Conservation (phyloP, 1,140 invertebrate genomes). For the Rhynchophorus ferrugineus region DNA sequence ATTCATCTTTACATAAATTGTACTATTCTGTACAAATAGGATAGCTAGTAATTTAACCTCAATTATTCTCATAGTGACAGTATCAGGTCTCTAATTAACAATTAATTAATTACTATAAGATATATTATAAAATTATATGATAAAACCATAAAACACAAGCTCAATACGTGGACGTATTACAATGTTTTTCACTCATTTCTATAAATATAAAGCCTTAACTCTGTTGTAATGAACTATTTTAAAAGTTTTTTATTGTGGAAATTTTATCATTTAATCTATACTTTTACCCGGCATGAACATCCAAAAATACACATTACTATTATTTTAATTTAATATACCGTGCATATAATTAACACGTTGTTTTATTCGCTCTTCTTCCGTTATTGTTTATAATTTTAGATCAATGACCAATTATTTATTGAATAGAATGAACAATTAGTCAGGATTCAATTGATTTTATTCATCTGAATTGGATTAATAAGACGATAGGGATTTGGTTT, state of each 20-base stretch:
- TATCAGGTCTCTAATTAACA: too few relatives aligned
- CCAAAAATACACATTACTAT: neutral
- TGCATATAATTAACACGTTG: neutral
- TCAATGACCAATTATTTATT: conserved; percentile 8
- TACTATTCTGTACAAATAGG: conserved; percentile 4
- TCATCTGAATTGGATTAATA: neutral
- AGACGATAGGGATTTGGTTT: too few relatives aligned
- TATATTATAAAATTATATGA: neutral
- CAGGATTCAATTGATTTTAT: neutral
- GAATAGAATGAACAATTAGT: neutral
- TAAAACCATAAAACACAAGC: neutral
- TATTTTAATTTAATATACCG: conserved; percentile 7
- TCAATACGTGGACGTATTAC: neutral
- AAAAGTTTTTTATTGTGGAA: conserved; percentile 1
- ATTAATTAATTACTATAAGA: too few relatives aligned
- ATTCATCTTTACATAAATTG: conserved; percentile 20
- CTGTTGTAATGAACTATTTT: conserved; percentile 5
- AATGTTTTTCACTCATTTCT: conserved; percentile 6
- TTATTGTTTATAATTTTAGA: conserved; percentile 13
- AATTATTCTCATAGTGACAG: neutral
- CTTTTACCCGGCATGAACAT: too few relatives aligned
- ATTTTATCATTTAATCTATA: conserved; percentile 2
- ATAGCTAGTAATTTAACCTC: neutral
- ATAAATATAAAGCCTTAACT: conserved; percentile 13
- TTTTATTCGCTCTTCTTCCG: conserved; percentile 9